Evolutionary conservation across 2,113 vertebrate genomes (phyloP).

Genomic region (Daphoenositta chrysoptera): DNA sequence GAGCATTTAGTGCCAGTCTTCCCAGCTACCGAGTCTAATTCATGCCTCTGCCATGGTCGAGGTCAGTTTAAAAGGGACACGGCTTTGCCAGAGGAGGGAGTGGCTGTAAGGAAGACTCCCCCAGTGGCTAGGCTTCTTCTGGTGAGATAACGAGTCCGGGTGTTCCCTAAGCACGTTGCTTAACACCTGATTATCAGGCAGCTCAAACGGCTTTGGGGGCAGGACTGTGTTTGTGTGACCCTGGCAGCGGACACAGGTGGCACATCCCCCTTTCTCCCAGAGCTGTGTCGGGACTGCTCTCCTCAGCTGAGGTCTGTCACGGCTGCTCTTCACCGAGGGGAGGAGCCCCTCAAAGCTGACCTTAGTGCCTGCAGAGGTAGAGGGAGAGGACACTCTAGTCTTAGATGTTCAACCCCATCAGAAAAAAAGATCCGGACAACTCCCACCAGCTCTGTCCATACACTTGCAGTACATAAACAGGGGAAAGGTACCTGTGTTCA

Average conservation of each 20-base stretch:
- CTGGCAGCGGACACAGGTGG: background rate
- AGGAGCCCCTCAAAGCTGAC: background rate
- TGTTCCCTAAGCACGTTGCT: background rate
- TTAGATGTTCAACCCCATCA: background rate
- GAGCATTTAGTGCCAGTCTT: background rate
- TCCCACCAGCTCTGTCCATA: background rate
- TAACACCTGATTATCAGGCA: background rate
- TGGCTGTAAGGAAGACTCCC: background rate
- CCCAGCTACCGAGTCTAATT: background rate
- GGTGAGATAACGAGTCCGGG: background rate
- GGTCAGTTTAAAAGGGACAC: background rate
- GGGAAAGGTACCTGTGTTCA: background rate
- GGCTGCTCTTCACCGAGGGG: background rate
- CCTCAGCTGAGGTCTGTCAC: background rate
- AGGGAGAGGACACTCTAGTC: background rate
- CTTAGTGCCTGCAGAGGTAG: background rate
- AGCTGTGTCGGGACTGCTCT: background rate
- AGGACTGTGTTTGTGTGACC: background rate
- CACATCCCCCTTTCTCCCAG: background rate
- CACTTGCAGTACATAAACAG: fast-evolving
- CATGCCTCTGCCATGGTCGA: fast-evolving
- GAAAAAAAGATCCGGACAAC: background rate
- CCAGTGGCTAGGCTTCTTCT: background rate
- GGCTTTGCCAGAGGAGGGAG: background rate
- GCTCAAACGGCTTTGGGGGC: background rate